Percentiles rank a stretch among this genome's conserved stretches.
Evolutionary conservation across 2,113 vertebrate species (phyloP).

Genomic region (Limanda limanda): DNA sequence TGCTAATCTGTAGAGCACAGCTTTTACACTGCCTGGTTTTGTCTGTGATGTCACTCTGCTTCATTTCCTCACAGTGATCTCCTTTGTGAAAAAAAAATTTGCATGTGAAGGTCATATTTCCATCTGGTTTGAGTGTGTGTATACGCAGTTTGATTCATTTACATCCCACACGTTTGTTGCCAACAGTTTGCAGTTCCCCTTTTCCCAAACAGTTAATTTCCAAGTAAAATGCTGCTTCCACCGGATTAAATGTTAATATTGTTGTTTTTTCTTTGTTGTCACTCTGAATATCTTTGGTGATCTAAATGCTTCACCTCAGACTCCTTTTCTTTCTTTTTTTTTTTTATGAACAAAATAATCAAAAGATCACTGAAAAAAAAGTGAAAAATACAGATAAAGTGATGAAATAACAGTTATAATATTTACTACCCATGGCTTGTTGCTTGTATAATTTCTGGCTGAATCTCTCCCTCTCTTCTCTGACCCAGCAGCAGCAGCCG

Average conservation of each 20-base stretch:
- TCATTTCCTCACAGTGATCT: slow-evolving; percentile 26
- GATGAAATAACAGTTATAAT: neutral
- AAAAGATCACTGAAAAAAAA: neutral
- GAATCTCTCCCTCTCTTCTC: slow-evolving; percentile 40
- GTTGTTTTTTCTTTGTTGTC: neutral
- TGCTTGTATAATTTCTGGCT: slow-evolving; percentile 31
- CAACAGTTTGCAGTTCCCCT: neutral
- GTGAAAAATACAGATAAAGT: neutral
- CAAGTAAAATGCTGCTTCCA: neutral
- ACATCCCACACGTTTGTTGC: neutral
- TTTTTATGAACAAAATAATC: neutral
- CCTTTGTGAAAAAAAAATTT: slow-evolving; percentile 17
- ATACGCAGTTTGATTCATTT: neutral
- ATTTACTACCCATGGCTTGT: neutral
- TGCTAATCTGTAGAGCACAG: slow-evolving; percentile 23
- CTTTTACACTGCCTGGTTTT: slow-evolving; percentile 32
- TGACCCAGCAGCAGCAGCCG: slow-evolving; percentile 64
- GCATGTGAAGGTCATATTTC: slow-evolving; percentile 17
- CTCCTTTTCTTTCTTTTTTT: too few relatives aligned
- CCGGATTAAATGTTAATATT: neutral
- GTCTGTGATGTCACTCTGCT: slow-evolving; percentile 14
- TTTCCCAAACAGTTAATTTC: neutral
- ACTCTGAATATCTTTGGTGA: too few relatives aligned
- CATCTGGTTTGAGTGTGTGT: neutral
- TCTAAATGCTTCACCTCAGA: too few relatives aligned